A percentile compares a stretch with the other conserved stretches of the same genome.
phyloP scores from a whole-genome alignment of 2,113 vertebrate genomes.

The Gymnorhina tibicen region DNA sequence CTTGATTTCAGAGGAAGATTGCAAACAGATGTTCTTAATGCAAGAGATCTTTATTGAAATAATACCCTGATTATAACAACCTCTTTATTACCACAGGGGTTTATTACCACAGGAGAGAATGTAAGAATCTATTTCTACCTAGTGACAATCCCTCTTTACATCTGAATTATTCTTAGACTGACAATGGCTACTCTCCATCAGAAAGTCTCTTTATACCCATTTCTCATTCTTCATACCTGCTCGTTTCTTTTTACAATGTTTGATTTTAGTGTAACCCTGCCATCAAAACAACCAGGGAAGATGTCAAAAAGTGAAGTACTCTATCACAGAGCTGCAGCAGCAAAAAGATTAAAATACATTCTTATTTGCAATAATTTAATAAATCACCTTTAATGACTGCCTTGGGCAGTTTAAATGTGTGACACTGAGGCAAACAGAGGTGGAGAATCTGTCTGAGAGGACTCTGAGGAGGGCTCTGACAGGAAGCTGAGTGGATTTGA shows the following conservation, averaged over 20 bases:
- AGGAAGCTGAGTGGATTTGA: not conserved
- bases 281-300: not conserved
- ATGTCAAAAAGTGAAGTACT: not conserved
- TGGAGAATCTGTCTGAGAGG: not conserved
- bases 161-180: not conserved
- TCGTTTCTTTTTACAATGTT: not conserved
- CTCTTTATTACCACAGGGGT: not conserved
- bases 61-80: not conserved
- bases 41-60: not conserved
- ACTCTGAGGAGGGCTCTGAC: not conserved
- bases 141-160: not conserved
- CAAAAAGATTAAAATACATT: not conserved
- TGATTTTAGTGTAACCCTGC: not conserved
- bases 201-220: not conserved
- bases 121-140: not conserved
- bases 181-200: not conserved
- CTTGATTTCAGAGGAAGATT: not conserved
- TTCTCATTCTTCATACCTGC: not conserved
- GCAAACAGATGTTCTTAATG: conserved; percentile 26
- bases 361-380: not conserved
- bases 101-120: not conserved
- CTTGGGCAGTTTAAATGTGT: not conserved
- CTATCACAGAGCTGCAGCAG: not conserved
- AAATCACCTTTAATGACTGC: not conserved
- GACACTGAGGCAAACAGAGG: not conserved